Conservation (phyloP, 2,888 invertebrate genomes). For the Drosophila demipolita region DNA sequence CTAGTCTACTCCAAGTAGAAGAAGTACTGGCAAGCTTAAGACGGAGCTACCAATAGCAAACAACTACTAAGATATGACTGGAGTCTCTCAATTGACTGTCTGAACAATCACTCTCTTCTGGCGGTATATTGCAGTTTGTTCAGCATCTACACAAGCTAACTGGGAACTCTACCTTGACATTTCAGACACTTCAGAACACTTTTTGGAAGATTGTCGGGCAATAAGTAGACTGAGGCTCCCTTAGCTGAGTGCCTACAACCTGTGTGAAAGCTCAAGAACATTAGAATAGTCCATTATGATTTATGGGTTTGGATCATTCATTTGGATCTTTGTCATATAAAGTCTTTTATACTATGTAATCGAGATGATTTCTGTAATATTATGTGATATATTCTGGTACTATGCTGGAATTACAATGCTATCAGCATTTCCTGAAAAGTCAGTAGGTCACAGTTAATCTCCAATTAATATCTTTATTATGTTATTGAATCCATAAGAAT, state of each 20-base stretch:
- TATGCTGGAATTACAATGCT: neutral
- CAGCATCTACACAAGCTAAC: neutral
- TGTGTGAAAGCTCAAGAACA: neutral
- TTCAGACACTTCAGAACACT: neutral
- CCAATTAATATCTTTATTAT: neutral
- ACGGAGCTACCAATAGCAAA: neutral
- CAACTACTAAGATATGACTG: neutral
- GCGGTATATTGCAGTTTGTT: neutral
- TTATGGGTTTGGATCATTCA: conserved; percentile 13
- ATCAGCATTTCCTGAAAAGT: neutral
- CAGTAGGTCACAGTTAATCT: neutral
- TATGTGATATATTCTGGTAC: neutral
- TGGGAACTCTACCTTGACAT: too few relatives aligned
- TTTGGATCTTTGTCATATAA: neutral
- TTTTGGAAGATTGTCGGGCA: neutral
- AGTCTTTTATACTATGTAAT: neutral
- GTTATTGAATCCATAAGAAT: too few relatives aligned
- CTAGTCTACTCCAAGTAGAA: too few relatives aligned
- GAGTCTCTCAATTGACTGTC: neutral
- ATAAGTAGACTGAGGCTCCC: neutral
- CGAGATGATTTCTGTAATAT: neutral
- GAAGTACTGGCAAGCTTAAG: too few relatives aligned
- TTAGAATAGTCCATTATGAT: neutral
- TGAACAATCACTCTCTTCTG: neutral
- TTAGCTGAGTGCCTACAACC: neutral